phyloP scores from a whole-genome alignment of 2,113 vertebrate genomes.

The Lontra canadensis region DNA sequence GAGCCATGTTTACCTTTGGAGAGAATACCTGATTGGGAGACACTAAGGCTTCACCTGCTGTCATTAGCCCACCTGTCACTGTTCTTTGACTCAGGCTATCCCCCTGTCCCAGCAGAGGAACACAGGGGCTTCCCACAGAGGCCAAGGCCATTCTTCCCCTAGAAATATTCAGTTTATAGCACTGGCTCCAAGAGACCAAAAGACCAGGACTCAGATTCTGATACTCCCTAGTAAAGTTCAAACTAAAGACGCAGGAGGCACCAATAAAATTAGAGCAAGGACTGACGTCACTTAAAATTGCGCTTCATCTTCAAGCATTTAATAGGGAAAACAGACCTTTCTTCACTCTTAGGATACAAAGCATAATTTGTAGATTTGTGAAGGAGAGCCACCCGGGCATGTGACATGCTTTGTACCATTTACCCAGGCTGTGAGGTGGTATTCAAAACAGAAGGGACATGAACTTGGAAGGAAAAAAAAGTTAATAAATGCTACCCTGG shows the following conservation, averaged over 20 bases:
- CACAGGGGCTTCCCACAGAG: background rate
- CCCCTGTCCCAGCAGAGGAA: background rate
- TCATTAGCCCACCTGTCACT: background rate
- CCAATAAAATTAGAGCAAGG: background rate
- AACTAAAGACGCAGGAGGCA: background rate
- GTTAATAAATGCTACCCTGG: background rate
- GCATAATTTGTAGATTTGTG: background rate
- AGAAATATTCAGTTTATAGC: background rate
- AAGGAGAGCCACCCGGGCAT: background rate
- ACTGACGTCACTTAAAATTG: background rate
- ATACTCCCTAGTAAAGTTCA: background rate
- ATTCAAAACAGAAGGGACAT: background rate
- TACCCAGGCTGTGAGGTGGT: background rate
- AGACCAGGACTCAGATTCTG: background rate
- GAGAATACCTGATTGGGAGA: constrained; percentile 50
- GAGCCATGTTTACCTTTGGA: constrained; percentile 55
- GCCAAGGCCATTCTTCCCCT: background rate
- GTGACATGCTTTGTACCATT: background rate
- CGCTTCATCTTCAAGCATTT: background rate
- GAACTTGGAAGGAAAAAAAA: background rate
- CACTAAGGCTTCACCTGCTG: background rate
- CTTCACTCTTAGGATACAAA: background rate
- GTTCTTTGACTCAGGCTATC: constrained; percentile 5
- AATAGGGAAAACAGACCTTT: background rate
- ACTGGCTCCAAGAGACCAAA: background rate